Percentiles rank a stretch among this genome's conserved stretches.
These are phyloP conservation scores for Agonopterix alstromeriana DNA, from an alignment of 2,888 invertebrate genomes.

Conservation along the genomic window DNA sequence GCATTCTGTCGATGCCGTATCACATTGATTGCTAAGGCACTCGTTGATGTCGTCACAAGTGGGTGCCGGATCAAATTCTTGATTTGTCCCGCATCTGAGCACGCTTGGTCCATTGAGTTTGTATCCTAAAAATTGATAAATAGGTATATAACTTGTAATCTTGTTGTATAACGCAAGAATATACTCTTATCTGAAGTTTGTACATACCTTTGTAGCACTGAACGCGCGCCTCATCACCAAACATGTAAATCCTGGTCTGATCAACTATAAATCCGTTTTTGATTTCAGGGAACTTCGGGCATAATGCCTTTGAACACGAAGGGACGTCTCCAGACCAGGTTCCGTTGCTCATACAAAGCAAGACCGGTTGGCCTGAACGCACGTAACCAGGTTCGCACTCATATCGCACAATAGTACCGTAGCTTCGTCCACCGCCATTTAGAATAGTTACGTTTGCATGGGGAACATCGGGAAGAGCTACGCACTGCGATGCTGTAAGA, in stretches of 20 bases:
- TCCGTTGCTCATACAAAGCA: slow-evolving; percentile 96
- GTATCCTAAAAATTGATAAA: slow-evolving; percentile 76
- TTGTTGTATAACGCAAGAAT: too few species aligned
- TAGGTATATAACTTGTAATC: too few species aligned
- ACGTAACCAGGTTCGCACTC: slow-evolving; percentile 95
- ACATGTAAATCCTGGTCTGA: slow-evolving; percentile 84
- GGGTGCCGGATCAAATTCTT: slow-evolving; percentile 89
- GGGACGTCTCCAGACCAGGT: slow-evolving; percentile 96
- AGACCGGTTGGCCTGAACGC: slow-evolving; percentile 90
- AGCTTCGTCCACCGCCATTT: slow-evolving; percentile 93
- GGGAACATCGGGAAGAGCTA: slow-evolving; percentile 89
- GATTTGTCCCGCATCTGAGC: slow-evolving; percentile 89
- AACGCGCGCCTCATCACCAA: slow-evolving; percentile 92
- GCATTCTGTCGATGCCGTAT: slow-evolving; percentile 92
- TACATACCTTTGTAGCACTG: slow-evolving; percentile 86
- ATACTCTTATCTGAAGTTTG: neutral
- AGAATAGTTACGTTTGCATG: slow-evolving; percentile 91
- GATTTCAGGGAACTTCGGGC: slow-evolving; percentile 86
- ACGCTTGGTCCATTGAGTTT: slow-evolving; percentile 90
- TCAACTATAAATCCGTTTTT: slow-evolving; percentile 93
- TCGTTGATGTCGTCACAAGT: slow-evolving; percentile 95
- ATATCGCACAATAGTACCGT: slow-evolving; percentile 94
- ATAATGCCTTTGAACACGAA: slow-evolving; percentile 86
- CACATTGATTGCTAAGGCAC: slow-evolving; percentile 92
- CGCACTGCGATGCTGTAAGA: slow-evolving; percentile 89